Conservation (phyloP, 2,888 invertebrate species). For the Drosophila robusta region DNA sequence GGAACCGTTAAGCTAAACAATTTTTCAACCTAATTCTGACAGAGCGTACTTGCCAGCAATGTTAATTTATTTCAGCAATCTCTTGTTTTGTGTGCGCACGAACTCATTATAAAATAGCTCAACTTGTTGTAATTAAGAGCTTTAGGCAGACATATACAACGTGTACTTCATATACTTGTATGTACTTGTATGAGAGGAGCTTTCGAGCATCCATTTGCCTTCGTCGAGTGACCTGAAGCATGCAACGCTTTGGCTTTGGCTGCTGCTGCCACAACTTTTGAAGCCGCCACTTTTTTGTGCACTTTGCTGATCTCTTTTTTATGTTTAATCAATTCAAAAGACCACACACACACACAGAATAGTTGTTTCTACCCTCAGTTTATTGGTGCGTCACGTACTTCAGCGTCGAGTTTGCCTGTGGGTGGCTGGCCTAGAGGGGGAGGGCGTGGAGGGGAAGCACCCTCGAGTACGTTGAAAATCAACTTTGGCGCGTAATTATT, state of each 20-base stretch:
- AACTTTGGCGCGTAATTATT: slow-evolving; percentile 67
- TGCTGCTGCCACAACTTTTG: slow-evolving; percentile 31
- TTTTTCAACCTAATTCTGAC: background rate
- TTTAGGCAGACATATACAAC: background rate
- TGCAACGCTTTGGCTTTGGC: slow-evolving; percentile 46
- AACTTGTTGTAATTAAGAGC: slow-evolving; percentile 14
- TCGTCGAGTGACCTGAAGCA: slow-evolving; percentile 17
- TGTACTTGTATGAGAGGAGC: background rate
- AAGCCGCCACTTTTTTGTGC: slow-evolving; percentile 37
- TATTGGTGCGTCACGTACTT: slow-evolving; percentile 68
- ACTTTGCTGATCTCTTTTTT: slow-evolving; percentile 65
- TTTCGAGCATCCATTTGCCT: slow-evolving; percentile 10
- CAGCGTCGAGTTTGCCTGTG: slow-evolving; percentile 32
- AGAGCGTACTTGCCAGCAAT: background rate
- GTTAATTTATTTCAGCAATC: slow-evolving; percentile 8
- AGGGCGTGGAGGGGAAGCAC: background rate
- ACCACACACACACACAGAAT: slow-evolving; percentile 7
- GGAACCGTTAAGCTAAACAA: background rate
- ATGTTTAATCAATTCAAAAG: slow-evolving; percentile 61
- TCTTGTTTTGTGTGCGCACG: background rate
- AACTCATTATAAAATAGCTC: slow-evolving; percentile 7
- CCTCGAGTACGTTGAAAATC: slow-evolving; percentile 49
- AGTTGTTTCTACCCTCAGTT: slow-evolving; percentile 37
- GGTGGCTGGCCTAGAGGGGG: background rate
- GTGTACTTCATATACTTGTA: background rate